Conservation (phyloP, 2,113 vertebrate genomes). For the Chinchilla lanigera region DNA sequence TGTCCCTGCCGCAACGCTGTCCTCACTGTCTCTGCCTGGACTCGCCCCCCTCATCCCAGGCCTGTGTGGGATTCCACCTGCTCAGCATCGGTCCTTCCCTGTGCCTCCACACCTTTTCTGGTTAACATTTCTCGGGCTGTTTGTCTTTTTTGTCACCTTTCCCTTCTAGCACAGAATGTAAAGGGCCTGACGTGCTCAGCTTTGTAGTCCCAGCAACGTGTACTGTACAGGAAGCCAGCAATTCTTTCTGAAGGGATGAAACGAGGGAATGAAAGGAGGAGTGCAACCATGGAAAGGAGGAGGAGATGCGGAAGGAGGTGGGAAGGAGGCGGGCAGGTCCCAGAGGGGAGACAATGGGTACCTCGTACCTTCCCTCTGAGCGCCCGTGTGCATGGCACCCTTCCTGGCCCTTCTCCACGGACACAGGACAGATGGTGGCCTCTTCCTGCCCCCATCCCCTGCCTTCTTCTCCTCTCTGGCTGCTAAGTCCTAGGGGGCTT, state of each 20-base stretch:
- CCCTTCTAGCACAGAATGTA: too few species aligned
- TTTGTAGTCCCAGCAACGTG: neutral
- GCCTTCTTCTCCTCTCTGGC: constrained; percentile 79
- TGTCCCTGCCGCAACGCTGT: neutral
- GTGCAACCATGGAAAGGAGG: too few species aligned
- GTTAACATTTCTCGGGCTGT: neutral
- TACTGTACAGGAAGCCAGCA: neutral
- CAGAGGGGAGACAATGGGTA: neutral
- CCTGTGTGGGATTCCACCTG: neutral
- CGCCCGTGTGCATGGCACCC: neutral
- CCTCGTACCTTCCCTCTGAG: neutral
- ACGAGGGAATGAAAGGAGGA: neutral
- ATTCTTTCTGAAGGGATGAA: neutral
- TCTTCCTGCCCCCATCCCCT: neutral
- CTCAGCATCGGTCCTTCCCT: neutral
- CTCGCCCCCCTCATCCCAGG: neutral
- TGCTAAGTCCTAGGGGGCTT: constrained; percentile 86
- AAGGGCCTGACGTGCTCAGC: neutral
- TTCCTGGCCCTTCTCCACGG: too few species aligned
- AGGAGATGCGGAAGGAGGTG: neutral
- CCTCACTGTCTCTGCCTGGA: neutral
- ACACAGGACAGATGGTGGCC: neutral
- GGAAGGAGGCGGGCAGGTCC: neutral
- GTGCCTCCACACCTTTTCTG: neutral
- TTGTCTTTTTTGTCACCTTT: neutral